Base-by-base conservation (phyloP, 1,140 invertebrate genomes). In the Drosophila jambulina region DNA sequence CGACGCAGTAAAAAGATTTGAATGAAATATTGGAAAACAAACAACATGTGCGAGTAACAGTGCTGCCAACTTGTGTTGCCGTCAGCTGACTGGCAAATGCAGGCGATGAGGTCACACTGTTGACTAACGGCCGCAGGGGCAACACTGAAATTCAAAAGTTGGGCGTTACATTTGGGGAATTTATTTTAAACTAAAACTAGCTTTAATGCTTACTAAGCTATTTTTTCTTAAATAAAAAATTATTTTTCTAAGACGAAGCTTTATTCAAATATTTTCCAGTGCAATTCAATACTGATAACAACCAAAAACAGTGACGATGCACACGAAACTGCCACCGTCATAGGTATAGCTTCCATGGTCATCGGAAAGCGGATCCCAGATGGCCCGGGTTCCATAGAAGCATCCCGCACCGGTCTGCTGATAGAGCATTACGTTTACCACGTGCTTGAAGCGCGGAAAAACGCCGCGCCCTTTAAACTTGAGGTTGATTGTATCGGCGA, bases 321-420 rank as follows among this genome's bases (percentile, higher is more conserved):
- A 78, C 4, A 78, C 12, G 32, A 90, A 88, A 25, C 45, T 75
- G 2, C 62, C 58, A 2, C 54, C 65, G 46, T 90, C 80, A 27
- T 36, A 68, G 51, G 25, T 69, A 4, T 12, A 21, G 19, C 4
- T 29, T 1, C 45, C 6, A 36, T 75, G 81, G 42, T 88, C 85
- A 63, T 88, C 84, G 3, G 85, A 43, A 7, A 78, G 45, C 2
- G 25, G 15, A 65, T 88, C 84, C 84, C 84, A 88, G 34, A 88
- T 61, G 9, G 84, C 85, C 4, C 84, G 77, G 10, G 85, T 70
- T 10, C 72, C 85, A 17, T 80, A 78, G 27, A 64, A 81, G 9
- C 78, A 84, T 4, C 84, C 84, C 8, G 61, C 69, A n/a, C 84
- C 84, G 9, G 48, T 88, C 29, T 88, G 84, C 48, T 88, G 84